Evolutionary conservation across 2,797 vertebrate species (phyloP).

Genomic region (Lemur catta): DNA sequence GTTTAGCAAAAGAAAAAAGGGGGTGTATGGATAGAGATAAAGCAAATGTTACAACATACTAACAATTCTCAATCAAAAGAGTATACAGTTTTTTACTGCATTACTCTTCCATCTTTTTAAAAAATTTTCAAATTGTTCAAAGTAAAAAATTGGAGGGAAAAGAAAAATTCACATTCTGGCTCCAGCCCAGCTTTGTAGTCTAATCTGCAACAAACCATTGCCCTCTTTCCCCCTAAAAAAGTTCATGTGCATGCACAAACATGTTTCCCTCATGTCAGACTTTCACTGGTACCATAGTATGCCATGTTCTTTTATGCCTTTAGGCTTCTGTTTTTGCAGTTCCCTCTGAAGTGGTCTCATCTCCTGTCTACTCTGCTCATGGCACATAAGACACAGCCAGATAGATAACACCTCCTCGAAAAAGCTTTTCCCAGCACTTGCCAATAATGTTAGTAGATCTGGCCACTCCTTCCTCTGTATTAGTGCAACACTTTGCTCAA

Average conservation of each 20-base stretch:
- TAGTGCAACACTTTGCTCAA: not conserved
- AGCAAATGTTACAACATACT: constrained; percentile 1
- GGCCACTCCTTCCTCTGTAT: not conserved
- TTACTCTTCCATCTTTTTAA: not conserved
- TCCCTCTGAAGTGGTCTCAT: not conserved
- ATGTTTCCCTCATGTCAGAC: not conserved
- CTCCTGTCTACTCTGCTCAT: not conserved
- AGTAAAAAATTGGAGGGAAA: not conserved
- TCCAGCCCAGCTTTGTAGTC: not conserved
- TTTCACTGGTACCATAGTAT: not conserved
- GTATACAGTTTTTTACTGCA: not conserved
- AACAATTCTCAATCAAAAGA: not conserved
- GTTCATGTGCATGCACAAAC: not conserved
- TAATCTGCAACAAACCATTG: not conserved
- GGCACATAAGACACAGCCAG: not conserved
- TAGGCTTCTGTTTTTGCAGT: not conserved
- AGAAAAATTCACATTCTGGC: not conserved
- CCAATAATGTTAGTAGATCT: not conserved
- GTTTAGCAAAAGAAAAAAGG: constrained; percentile 19
- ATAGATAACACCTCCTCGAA: not conserved
- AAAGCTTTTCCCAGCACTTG: not conserved
- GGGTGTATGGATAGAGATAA: not conserved
- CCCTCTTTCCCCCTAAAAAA: not conserved
- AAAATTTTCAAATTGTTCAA: not conserved
- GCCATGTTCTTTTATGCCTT: not conserved